Evolutionary conservation across 2,113 vertebrate genomes (phyloP), one percentile per base, ranked within the genome.

Genomic region (Paradoxurus hermaphroditus): DNA sequence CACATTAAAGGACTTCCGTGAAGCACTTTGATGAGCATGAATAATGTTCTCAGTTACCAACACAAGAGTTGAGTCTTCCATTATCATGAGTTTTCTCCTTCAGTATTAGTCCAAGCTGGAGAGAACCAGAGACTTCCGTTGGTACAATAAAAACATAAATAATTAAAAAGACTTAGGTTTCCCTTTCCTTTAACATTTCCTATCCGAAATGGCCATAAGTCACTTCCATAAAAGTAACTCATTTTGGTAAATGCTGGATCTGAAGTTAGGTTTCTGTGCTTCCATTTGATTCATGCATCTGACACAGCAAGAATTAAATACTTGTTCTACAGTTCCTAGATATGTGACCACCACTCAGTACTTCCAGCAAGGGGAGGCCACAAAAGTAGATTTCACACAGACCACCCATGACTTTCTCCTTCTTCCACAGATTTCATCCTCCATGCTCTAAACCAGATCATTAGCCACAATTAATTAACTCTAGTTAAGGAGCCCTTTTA

Each of bases 81-180:
- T 95, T 98, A 94, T 94, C 83, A 56, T 62, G 56, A 83, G 29
- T 85, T 94, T 84, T 84, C 82, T 46, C 36, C 94, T 92, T 68
- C 16, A 51, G 68, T 93, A 92, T 92, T 89, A 68, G 21, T 83
- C 75, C 51, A 90, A 82, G 68, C 72, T 86, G 19, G 51, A 94
- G 62, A 97, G 63, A 68, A 8, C 92, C n/a, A 53, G 86, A 97
- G 84, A 83, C 72, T 97, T 98, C 88, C 2, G 3, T 59, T 77
- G 82, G 81, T 86, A 87, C 88, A 97, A 96, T 95, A 94, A 97
- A 96, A 85, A 81, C 93, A 97, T 97, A 86, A 97, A 98, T 97
- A 98, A 98, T 98, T 97, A 81, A 98, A 75, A 83, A 41, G 13
- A 91, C 72, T 97, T 92, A 81, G 29, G 87, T 89, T 84, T 85